Conservation (phyloP, 1,140 invertebrate species). For the Drosophila athabasca region DNA sequence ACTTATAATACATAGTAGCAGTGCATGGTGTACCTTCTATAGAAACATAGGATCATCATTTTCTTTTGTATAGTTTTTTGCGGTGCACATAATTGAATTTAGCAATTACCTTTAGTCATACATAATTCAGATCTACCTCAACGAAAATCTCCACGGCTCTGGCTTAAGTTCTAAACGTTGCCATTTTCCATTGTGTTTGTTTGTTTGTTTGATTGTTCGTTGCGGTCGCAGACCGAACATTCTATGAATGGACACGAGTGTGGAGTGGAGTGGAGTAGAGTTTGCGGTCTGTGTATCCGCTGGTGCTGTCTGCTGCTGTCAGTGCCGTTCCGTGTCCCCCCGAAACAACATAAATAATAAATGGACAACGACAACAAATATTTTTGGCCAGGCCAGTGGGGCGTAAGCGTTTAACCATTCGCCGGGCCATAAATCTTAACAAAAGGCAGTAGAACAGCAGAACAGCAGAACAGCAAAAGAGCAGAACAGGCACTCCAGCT, state of each 20-base stretch:
- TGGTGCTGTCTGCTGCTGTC: conserved; percentile 2
- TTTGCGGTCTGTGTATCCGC: conserved; percentile 29
- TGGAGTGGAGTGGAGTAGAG: neutral
- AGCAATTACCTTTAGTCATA: conserved; percentile 38
- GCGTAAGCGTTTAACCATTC: conserved; percentile 16
- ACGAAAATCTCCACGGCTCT: conserved; percentile 14
- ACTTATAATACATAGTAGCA: too few relatives aligned
- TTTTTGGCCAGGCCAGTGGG: conserved; percentile 38
- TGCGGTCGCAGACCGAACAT: neutral
- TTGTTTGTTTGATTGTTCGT: too few relatives aligned
- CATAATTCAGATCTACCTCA: conserved; percentile 28
- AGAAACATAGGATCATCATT: too few relatives aligned
- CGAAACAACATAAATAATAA: conserved; percentile 51
- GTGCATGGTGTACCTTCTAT: too few relatives aligned
- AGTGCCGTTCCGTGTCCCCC: neutral
- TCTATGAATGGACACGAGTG: conserved; percentile 44
- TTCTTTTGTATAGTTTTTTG: too few relatives aligned
- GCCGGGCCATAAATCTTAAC: conserved; percentile 19
- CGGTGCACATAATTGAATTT: conserved; percentile 36
- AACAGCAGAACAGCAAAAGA: neutral
- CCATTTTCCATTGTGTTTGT: conserved; percentile 9
- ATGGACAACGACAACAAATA: conserved; percentile 35
- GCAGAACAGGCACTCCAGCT: conserved; percentile 21
- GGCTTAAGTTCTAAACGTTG: conserved; percentile 25
- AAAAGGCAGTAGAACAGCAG: conserved; percentile 10